Percentiles rank a stretch among this genome's conserved stretches.
phyloP scores from a whole-genome alignment of 2,113 vertebrate genomes.

The Oenanthe melanoleuca region DNA sequence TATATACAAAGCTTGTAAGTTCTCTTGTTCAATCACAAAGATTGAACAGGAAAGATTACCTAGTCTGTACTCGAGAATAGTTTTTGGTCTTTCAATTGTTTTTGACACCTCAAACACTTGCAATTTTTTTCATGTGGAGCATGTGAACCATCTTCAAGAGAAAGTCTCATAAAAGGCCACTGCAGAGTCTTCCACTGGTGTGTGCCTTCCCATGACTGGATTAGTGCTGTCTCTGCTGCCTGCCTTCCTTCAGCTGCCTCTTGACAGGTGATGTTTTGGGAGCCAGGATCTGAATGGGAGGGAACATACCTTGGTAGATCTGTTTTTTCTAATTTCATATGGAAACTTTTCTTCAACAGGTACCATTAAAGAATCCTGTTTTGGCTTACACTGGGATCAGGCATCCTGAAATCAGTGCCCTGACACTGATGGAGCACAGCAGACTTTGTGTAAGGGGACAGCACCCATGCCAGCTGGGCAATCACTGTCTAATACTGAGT shows the following conservation, averaged over 20 bases:
- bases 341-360: not conserved
- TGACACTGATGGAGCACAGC: not conserved
- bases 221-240: not conserved
- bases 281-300: not conserved
- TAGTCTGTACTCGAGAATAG: not conserved
- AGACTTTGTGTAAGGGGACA: not conserved
- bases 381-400: not conserved
- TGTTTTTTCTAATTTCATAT: not conserved
- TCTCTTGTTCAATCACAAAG: not conserved
- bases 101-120: not conserved
- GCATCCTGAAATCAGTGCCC: not conserved
- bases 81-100: not conserved
- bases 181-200: not conserved
- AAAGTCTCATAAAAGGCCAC: not conserved
- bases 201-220: not conserved
- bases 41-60: not conserved
- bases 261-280: not conserved
- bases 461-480: not conserved
- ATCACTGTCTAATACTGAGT: not conserved
- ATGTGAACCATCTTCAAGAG: not conserved
- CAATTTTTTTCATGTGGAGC: not conserved
- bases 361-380: not conserved
- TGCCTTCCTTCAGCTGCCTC: not conserved
- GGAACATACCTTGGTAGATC: not conserved
- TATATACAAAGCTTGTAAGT: not conserved